A percentile compares a stretch with the other conserved stretches of the same genome.
Evolutionary conservation across 2,888 invertebrate species (phyloP).

Genomic region (Philaethria dido): DNA sequence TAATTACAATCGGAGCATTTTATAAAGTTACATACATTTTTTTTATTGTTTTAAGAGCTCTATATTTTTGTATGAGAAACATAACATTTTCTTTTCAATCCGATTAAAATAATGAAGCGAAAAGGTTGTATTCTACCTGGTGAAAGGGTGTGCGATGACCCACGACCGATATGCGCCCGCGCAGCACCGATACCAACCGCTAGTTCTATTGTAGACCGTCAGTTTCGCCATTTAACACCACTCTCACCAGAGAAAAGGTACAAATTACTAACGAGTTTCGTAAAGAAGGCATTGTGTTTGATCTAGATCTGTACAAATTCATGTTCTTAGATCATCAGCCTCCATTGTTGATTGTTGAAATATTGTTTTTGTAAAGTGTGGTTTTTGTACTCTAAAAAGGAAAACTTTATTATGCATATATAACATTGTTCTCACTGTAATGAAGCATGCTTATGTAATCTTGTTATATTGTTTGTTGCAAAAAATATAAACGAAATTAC

Average conservation of each 20-base stretch:
- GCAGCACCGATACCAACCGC: conserved; percentile 52
- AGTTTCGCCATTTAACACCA: conserved; percentile 77
- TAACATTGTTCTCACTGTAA: conserved; percentile 15
- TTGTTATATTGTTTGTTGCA: background rate
- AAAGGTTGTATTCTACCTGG: conserved; percentile 41
- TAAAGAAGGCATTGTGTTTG: conserved; percentile 74
- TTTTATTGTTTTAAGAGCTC: background rate
- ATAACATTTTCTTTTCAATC: background rate
- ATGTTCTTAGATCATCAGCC: conserved; percentile 53
- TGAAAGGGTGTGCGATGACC: conserved; percentile 74
- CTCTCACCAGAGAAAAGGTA: conserved; percentile 74
- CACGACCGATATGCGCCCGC: conserved; percentile 53
- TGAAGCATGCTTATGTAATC: background rate
- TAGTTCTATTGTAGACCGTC: conserved; percentile 62
- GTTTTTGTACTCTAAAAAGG: conserved; percentile 11
- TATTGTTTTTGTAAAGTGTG: conserved; percentile 30
- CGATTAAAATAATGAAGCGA: conserved; percentile 5
- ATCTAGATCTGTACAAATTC: conserved; percentile 69
- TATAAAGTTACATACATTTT: background rate
- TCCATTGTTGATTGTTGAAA: conserved; percentile 52
- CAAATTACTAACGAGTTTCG: conserved; percentile 74
- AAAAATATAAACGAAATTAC: too few species aligned
- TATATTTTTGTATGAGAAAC: too few species aligned
- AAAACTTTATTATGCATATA: conserved; percentile 9
- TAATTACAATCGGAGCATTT: background rate